Evolutionary conservation across 1,140 invertebrate genomes (phyloP), one percentile per base, ranked within the genome.

Genomic region (Luehdorfia chinensis): DNA sequence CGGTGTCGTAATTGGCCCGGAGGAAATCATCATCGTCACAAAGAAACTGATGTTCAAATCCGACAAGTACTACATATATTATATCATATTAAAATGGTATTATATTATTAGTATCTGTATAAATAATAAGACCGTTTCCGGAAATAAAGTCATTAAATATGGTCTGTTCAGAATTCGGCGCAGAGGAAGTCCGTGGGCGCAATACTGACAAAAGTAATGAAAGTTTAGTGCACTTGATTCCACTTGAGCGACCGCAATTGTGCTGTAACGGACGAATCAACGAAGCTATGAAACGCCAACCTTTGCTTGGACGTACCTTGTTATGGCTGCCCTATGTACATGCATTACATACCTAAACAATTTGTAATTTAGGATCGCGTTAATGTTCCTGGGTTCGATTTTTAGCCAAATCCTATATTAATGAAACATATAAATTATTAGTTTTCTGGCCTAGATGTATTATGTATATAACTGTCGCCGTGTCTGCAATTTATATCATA

Each of bases 191-290:
- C 72, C 70, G 76, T 79, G 72, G 75, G 76, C 71, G 73, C 70
- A 73, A 66, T 55, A 63, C 65, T 73, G 65, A 78, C 74, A 75
- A 78, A 80, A 71, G 66, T 76, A 76, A 73, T 79, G 68, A 66
- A 68, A 71, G 77, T 84, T 81, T 80, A 79, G 78, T 75, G 75
- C 73, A 78, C 71, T 80, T 77, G 76, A 75, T 74, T 75, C 73
- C 76, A 83, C 74, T 79, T 83, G 73, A 78, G 59, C 66, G 66
- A 48, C 59, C 63, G 60, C 75, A 75, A 84, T 77, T 75, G 76
- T 72, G 53, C 59, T 67, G 73, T 75, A 63, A 74, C 75, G 59
- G 59, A 49, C 53, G 49, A 53, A 58, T 50, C 34, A 54, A 48
- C 47, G 43, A 56, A 27, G 25, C 7, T 21, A 3, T 4, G 11